phyloP scores from a whole-genome alignment of 2,113 vertebrate genomes.

The Bothrops jararaca region DNA sequence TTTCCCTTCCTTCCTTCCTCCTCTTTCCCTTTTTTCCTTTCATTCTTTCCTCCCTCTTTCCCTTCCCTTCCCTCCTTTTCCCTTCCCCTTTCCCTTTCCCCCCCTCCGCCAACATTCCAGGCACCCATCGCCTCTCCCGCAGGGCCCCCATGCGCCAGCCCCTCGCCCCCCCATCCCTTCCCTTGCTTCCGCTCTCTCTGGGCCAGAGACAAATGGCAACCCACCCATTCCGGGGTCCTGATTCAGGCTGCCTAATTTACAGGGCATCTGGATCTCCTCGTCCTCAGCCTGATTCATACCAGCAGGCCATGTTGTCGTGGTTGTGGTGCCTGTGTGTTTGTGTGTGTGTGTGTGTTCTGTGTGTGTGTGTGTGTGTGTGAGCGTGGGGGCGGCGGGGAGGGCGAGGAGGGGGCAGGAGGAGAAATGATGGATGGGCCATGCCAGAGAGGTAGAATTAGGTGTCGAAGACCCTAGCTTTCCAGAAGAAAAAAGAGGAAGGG shows the following conservation, averaged over 20 bases:
- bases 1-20: background rate
- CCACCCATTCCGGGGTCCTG: background rate
- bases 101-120: background rate
- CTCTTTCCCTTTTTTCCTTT: too few relatives aligned
- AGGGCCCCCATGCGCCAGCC: background rate
- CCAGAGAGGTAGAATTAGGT: constrained; percentile 25
- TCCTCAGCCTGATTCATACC: constrained; percentile 7
- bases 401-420: too few relatives aligned
- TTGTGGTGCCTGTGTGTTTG: background rate
- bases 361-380: too few relatives aligned
- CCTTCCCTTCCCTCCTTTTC: background rate
- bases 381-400: background rate
- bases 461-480: constrained; percentile 2
- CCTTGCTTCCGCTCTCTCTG: too few relatives aligned
- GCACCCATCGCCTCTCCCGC: background rate
- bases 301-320: background rate
- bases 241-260: background rate
- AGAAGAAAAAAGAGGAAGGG: constrained; percentile 4
- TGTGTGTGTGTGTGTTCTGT: too few relatives aligned
- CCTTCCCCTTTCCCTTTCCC: background rate
- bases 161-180: background rate
- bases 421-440: constrained; percentile 24
- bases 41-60: background rate
- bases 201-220: background rate
- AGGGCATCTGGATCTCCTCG: background rate